These are phyloP conservation scores for Nicator chloris DNA, from an alignment of 2,113 vertebrate species.

Conservation along the genomic window DNA sequence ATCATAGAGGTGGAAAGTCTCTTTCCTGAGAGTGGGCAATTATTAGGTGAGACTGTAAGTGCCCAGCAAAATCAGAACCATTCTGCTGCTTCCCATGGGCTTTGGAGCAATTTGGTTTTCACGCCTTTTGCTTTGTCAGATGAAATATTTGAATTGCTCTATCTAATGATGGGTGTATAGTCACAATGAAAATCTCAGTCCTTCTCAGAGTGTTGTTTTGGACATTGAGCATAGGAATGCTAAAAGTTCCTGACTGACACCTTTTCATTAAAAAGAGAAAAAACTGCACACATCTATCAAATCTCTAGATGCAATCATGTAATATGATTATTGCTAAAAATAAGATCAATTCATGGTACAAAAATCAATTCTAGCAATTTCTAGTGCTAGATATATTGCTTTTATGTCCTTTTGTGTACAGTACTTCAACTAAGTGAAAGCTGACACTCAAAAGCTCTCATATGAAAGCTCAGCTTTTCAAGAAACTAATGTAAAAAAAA, in stretches of 20 bases:
- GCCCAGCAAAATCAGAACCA: neutral
- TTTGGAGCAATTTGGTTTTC: neutral
- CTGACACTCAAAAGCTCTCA: neutral
- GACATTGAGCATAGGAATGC: neutral
- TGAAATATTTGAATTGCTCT: neutral
- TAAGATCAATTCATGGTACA: conserved; percentile 24
- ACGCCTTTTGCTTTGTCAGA: neutral
- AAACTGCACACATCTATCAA: neutral
- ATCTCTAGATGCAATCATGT: neutral
- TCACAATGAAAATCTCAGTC: neutral
- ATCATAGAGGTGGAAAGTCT: neutral
- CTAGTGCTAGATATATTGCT: conserved; percentile 14
- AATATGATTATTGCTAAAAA: conserved; percentile 47
- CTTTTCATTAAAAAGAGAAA: conserved; percentile 3
- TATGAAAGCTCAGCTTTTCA: neutral
- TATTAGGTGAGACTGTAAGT: neutral
- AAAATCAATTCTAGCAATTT: conserved; percentile 42
- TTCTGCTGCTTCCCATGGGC: neutral
- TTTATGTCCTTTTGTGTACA: neutral
- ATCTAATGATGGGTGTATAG: neutral
- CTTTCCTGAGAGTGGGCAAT: neutral
- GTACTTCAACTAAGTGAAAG: conserved; percentile 18
- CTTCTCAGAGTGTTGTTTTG: neutral
- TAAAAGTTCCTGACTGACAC: neutral
- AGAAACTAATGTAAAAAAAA: neutral